Conservation (phyloP, 2,888 invertebrate genomes). For the Encarsia formosa region DNA sequence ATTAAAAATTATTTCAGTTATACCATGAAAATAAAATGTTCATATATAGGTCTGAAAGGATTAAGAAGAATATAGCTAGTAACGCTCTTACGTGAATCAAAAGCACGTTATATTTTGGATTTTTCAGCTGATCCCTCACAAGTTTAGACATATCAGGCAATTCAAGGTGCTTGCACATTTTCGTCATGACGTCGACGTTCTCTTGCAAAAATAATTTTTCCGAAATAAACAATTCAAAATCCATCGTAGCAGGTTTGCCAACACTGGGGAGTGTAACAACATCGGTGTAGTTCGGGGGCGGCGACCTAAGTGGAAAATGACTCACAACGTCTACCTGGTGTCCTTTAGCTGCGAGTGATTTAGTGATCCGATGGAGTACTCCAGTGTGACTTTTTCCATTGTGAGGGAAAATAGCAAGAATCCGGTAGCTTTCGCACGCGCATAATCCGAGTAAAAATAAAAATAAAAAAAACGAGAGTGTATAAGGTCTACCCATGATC, state of each 20-base stretch:
- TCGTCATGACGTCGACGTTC: too few relatives aligned
- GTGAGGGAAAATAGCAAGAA: constrained; percentile 13
- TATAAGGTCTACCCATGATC: too few relatives aligned
- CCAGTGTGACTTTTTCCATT: constrained; percentile 14
- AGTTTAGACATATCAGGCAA: constrained; percentile 24
- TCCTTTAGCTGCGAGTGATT: constrained; percentile 6
- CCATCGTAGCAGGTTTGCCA: neutral
- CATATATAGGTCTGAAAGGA: too few relatives aligned
- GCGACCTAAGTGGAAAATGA: constrained; percentile 10
- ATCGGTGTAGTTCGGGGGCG: constrained; percentile 12
- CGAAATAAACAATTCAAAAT: neutral
- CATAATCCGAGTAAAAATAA: too few relatives aligned
- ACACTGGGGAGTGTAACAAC: constrained; percentile 4
- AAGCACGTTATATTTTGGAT: too few relatives aligned
- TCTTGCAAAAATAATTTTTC: neutral
- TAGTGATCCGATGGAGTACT: constrained; percentile 1
- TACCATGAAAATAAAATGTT: too few relatives aligned
- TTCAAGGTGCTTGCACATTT: constrained; percentile 30
- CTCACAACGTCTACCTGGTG: constrained; percentile 19
- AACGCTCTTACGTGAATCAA: constrained; percentile 11
- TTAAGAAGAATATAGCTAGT: too few relatives aligned
- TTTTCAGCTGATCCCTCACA: too few relatives aligned
- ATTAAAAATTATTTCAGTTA: too few relatives aligned
- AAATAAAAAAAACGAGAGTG: too few relatives aligned
- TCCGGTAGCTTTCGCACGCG: constrained; percentile 6